These are phyloP conservation scores for Laspeyria flexula DNA, from an alignment of 2,888 invertebrate genomes.

Conservation along the genomic window DNA sequence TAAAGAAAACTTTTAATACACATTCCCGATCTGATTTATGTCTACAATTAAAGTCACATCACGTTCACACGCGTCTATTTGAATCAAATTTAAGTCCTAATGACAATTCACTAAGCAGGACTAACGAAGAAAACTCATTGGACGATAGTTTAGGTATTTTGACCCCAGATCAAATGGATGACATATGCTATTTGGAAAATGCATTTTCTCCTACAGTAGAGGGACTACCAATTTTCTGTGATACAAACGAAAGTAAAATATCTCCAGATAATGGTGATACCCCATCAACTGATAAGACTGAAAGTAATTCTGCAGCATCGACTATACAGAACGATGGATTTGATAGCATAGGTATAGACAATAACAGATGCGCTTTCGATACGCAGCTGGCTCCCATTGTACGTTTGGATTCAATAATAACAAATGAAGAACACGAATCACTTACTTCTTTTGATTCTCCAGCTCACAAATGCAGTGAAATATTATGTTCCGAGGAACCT, in stretches of 20 bases:
- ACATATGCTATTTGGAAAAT: slow-evolving; percentile 87
- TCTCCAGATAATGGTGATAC: slow-evolving; percentile 83
- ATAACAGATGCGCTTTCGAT: slow-evolving; percentile 48
- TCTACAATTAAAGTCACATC: slow-evolving; percentile 76
- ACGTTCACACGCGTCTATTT: slow-evolving; percentile 64
- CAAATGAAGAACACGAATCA: slow-evolving; percentile 54
- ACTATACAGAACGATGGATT: slow-evolving; percentile 81
- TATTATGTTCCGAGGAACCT: slow-evolving; percentile 46
- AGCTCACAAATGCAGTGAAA: slow-evolving; percentile 36
- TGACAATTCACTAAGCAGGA: slow-evolving; percentile 77
- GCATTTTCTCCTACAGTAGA: slow-evolving; percentile 89
- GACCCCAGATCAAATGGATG: slow-evolving; percentile 95
- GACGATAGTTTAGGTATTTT: slow-evolving; percentile 95
- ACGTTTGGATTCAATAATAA: slow-evolving; percentile 59
- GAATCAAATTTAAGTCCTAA: slow-evolving; percentile 78
- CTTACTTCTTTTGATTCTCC: slow-evolving; percentile 40
- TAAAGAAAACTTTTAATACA: slow-evolving; percentile 70
- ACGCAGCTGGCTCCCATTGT: slow-evolving; percentile 62
- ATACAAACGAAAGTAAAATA: slow-evolving; percentile 73
- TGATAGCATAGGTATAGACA: slow-evolving; percentile 58
- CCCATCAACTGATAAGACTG: slow-evolving; percentile 86
- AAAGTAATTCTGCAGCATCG: slow-evolving; percentile 81
- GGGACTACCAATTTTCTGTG: slow-evolving; percentile 84
- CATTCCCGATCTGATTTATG: slow-evolving; percentile 81
- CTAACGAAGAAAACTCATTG: slow-evolving; percentile 92